Base-by-base conservation (phyloP, 2,113 vertebrate species). In the Nanorana parkeri region DNA sequence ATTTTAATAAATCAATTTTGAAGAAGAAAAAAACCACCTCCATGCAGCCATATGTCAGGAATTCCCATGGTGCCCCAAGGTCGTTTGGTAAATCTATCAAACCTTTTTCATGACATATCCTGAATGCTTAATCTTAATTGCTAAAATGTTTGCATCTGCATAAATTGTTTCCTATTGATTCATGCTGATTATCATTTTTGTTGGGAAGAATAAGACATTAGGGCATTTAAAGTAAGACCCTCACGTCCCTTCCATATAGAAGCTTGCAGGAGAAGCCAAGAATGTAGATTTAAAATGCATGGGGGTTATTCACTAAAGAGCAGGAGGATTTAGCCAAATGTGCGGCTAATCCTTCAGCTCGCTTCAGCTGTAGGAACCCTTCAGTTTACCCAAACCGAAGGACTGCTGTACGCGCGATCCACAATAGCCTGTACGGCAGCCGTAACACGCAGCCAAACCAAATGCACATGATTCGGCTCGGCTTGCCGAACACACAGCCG, bases 131-230 rank as follows among this genome's bases (percentile, higher is more conserved):
- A 74, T 56, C 69, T 56, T 81, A 66, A 66, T 66, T 61, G 65
- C 54, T 15, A 69, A 69, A 60, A 68, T 68, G 55, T 69, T 68
- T 69, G 65, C 66, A 47, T 17, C 28, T 65, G 68, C 41, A 81
- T 74, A 72, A 63, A 65, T 66, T 66, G 47, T 56, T 66, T 36
- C 24, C 23, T 29, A 74, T 81, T 74, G 69, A 81, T 81, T 81
- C 17, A 24, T 41, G 61, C 61, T 81, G 56, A 81, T 67, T 66
- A 71, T 71, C 36, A 51, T 71, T 52, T 80, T 20, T 60, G 29
- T 20, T 15, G 17, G 29, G 56, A 76, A 23, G 66, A 60, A 13
- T 24, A 24, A 61, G 68, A 19, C 32, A 58, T 29, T 41, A 47
- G 36, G 66, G 55, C 67, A 71, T 71, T 80, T 23, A 63, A 63